These are phyloP conservation scores for Erythrocercus mccallii DNA, from an alignment of 2,113 vertebrate species.

Conservation along the genomic window DNA sequence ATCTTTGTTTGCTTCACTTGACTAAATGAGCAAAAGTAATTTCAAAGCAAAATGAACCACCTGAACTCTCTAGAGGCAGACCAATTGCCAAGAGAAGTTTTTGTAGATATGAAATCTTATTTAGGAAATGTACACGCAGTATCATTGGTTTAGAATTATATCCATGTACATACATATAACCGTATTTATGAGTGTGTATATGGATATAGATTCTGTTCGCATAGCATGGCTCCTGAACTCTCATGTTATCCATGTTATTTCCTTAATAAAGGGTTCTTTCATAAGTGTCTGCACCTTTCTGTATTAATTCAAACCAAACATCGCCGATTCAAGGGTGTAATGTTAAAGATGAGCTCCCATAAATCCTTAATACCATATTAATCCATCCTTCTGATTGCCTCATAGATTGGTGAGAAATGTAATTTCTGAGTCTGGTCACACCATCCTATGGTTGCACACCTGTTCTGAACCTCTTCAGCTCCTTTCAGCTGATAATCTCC, in stretches of 20 bases:
- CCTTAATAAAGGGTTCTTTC: neutral
- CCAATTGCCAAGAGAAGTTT: neutral
- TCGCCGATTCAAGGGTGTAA: neutral
- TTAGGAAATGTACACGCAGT: neutral
- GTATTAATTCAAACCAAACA: neutral
- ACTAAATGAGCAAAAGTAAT: neutral
- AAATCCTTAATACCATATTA: neutral
- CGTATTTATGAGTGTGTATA: neutral
- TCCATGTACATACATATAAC: fast-evolving
- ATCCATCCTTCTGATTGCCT: neutral
- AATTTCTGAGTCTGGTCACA: neutral
- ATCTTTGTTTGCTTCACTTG: neutral
- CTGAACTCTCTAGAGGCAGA: neutral
- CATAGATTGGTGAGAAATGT: neutral
- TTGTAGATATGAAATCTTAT: neutral
- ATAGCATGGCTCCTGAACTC: neutral
- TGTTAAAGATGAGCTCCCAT: neutral
- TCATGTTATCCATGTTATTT: neutral
- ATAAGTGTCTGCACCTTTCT: neutral
- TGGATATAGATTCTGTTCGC: neutral
- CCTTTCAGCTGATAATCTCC: neutral
- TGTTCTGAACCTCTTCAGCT: neutral
- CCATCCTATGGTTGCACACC: neutral
- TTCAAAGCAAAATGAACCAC: neutral
- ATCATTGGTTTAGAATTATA: neutral